A percentile compares a stretch with the other conserved stretches of the same genome.
These are phyloP conservation scores for Hoplostethus atlanticus DNA, from an alignment of 2,797 vertebrate genomes.

Conservation along the genomic window DNA sequence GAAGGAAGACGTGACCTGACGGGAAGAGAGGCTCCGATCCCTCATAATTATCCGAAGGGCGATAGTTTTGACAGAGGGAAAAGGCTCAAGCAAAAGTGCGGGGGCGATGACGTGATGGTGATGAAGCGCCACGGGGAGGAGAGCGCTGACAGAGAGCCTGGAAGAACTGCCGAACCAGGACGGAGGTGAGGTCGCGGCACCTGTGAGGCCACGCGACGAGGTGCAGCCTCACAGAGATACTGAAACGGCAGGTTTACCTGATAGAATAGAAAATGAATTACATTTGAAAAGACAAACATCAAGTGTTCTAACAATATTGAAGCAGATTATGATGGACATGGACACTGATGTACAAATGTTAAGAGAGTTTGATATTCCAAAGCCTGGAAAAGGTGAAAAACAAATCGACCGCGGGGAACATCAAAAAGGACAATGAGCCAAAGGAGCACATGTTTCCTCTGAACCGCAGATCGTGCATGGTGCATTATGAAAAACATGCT, in stretches of 20 bases:
- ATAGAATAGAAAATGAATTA: not conserved
- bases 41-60: not conserved
- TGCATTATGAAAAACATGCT: too few relatives aligned
- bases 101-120: too few relatives aligned
- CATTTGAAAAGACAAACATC: too few relatives aligned
- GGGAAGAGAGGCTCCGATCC: not conserved
- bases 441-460: too few relatives aligned
- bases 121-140: too few relatives aligned
- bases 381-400: not conserved
- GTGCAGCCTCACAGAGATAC: not conserved
- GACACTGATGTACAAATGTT: not conserved
- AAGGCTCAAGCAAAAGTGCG: not conserved
- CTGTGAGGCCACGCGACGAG: not conserved
- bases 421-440: too few relatives aligned
- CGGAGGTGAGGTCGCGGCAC: not conserved
- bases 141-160: too few relatives aligned
- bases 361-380: not conserved
- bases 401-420: not conserved
- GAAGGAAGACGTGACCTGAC: not conserved
- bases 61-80: not conserved
- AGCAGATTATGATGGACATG: not conserved
- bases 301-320: not conserved
- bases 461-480: too few relatives aligned
- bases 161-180: too few relatives aligned
- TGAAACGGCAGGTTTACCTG: not conserved